Conservation (phyloP, 2,113 vertebrate genomes). For the Colinus virginianus region DNA sequence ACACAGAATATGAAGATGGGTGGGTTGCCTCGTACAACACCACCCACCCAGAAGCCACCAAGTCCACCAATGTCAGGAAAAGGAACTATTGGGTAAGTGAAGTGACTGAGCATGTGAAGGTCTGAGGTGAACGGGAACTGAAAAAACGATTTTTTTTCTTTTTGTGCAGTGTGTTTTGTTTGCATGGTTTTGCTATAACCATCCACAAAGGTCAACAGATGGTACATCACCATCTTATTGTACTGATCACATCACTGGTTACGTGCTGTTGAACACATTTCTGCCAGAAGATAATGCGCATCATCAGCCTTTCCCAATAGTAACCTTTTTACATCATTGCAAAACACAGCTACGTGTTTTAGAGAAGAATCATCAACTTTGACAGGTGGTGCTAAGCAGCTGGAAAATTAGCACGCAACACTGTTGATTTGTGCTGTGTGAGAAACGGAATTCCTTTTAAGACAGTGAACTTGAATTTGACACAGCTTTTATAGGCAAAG, state of each 20-base stretch:
- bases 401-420: not conserved
- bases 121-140: not conserved
- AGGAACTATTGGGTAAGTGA: constrained; percentile 95
- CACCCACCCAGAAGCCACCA: constrained; percentile 97
- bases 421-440: not conserved
- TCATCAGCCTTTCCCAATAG: not conserved
- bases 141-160: no score
- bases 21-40: constrained; percentile 92
- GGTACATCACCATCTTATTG: not conserved
- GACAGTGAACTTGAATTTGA: not conserved
- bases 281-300: not conserved
- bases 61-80: constrained; percentile 96
- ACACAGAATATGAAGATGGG: constrained; percentile 99
- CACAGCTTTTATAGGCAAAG: not conserved
- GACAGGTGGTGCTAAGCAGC: not conserved
- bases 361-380: not conserved
- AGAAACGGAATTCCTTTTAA: not conserved
- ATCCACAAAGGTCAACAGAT: not conserved
- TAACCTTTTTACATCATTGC: not conserved
- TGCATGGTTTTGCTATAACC: not conserved
- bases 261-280: not conserved
- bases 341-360: not conserved
- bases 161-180: not conserved
- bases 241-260: accelerated
- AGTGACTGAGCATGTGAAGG: not conserved